These are phyloP conservation scores for Tympanuchus pallidicinctus DNA, from an alignment of 2,113 vertebrate species.

Conservation along the genomic window DNA sequence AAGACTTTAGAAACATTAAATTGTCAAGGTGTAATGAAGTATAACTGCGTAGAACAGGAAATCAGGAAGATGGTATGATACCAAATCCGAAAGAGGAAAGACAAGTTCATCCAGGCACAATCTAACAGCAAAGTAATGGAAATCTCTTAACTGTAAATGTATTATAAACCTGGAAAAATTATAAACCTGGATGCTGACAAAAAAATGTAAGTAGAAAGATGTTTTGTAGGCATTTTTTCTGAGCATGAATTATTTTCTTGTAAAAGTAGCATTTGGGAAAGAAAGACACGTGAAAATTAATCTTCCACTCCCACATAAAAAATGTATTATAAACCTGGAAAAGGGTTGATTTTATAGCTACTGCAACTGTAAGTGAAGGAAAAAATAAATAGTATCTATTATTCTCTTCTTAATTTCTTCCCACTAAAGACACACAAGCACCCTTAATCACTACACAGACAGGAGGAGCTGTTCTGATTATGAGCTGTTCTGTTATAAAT, in stretches of 20 bases:
- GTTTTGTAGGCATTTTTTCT: too few species aligned
- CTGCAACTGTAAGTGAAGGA: neutral
- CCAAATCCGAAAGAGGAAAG: neutral
- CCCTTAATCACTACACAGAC: neutral
- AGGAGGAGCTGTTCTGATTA: neutral
- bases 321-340: neutral
- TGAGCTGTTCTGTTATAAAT: neutral
- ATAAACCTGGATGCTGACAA: too few species aligned
- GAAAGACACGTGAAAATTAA: too few species aligned
- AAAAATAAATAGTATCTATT: neutral
- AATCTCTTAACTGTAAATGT: neutral
- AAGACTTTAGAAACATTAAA: conserved; percentile 2
- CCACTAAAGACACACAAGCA: neutral
- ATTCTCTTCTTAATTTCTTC: neutral
- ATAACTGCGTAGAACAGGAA: neutral
- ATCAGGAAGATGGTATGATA: neutral
- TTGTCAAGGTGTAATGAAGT: conserved; percentile 10
- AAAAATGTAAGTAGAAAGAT: too few species aligned
- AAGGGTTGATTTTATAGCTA: neutral
- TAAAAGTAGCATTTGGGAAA: too few species aligned
- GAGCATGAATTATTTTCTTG: too few species aligned
- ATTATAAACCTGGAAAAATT: neutral
- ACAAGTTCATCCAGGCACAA: neutral
- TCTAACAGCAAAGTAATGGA: neutral
- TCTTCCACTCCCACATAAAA: too few species aligned